Conservation (phyloP, 2,888 invertebrate species). For the Linnaemya vulpina region DNA sequence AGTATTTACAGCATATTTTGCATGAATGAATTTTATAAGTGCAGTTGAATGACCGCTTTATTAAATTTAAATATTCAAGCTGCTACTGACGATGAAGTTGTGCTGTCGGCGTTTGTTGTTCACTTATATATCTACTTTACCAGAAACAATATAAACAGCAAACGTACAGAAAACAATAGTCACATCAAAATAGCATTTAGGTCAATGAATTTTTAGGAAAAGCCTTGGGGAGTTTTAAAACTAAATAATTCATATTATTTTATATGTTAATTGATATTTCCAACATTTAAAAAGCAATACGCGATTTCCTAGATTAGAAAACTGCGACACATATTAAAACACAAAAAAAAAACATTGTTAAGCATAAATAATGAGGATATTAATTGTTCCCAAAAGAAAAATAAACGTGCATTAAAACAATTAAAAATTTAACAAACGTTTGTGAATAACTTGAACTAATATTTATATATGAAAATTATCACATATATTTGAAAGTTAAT, state of each 20-base stretch:
- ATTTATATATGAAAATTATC: too few species aligned
- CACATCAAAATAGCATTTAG: conserved; percentile 30
- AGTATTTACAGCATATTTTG: not conserved
- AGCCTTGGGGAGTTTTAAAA: not conserved
- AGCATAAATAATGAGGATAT: too few species aligned
- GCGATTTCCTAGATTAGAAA: not conserved
- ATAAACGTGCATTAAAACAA: too few species aligned
- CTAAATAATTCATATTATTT: not conserved
- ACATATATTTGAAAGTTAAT: too few species aligned
- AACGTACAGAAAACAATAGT: not conserved
- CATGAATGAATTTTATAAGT: not conserved
- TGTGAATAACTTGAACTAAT: too few species aligned
- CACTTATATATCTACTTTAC: conserved; percentile 24
- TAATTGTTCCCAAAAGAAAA: too few species aligned
- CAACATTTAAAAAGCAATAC: not conserved
- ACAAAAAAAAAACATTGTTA: too few species aligned
- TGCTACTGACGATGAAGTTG: not conserved
- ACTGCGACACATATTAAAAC: too few species aligned
- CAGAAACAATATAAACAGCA: not conserved
- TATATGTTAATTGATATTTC: not conserved
- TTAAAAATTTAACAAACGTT: not conserved
- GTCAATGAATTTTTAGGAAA: not conserved
- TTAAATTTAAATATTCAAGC: conserved; percentile 50
- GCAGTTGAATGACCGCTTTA: conserved; percentile 46
- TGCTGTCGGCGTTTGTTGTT: conserved; percentile 7